Conservation (phyloP, 2,888 invertebrate species). For the Orthosia gracilis region DNA sequence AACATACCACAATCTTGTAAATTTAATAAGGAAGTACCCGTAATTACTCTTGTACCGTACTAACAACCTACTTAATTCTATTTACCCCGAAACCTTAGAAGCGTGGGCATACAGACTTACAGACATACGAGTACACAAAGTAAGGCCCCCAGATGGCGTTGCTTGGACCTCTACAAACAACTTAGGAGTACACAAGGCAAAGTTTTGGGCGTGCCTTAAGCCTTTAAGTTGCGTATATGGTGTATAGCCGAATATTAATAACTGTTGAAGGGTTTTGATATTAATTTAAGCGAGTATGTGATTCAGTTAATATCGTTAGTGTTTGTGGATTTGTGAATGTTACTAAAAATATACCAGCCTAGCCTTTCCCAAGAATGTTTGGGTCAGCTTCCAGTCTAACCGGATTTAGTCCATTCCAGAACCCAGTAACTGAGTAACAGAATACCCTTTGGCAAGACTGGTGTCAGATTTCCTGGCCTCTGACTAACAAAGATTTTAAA, state of each 20-base stretch:
- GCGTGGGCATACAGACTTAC: slow-evolving; percentile 35
- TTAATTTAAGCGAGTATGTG: slow-evolving; percentile 24
- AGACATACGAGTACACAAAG: slow-evolving; percentile 27
- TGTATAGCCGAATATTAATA: slow-evolving; percentile 55
- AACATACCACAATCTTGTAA: not conserved
- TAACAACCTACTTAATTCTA: slow-evolving; percentile 47
- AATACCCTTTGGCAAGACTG: too few species aligned
- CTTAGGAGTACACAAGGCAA: slow-evolving; percentile 46
- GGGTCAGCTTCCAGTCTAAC: too few species aligned
- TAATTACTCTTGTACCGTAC: slow-evolving; percentile 2
- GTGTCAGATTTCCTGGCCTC: too few species aligned
- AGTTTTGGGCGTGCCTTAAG: slow-evolving; percentile 57
- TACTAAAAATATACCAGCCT: not conserved
- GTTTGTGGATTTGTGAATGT: not conserved
- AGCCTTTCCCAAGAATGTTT: too few species aligned
- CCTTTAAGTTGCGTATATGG: slow-evolving; percentile 58
- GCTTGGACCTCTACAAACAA: slow-evolving; percentile 59
- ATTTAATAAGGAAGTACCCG: slow-evolving; percentile 15
- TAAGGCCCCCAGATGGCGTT: slow-evolving; percentile 43
- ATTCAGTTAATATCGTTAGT: slow-evolving; percentile 17
- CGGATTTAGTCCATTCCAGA: too few species aligned
- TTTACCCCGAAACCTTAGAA: slow-evolving; percentile 22
- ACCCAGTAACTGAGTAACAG: too few species aligned
- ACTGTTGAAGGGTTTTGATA: slow-evolving; percentile 37
- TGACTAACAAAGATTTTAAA: too few species aligned